Evolutionary conservation across 2,113 vertebrate genomes (phyloP).

Genomic region (Oxyruncus cristatus): DNA sequence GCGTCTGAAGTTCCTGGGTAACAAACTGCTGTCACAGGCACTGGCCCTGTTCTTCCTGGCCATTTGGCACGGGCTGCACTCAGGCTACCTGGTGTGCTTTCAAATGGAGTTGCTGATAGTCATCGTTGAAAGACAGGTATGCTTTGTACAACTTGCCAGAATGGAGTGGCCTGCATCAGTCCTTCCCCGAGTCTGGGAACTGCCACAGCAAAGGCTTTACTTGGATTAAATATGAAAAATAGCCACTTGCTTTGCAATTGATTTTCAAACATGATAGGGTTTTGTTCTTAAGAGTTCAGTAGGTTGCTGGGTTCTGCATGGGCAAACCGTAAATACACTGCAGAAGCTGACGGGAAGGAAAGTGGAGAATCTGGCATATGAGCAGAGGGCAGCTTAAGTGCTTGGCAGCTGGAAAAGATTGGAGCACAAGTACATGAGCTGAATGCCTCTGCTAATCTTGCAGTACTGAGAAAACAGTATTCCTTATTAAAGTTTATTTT

Average conservation of each 20-base stretch:
- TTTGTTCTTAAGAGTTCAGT: not conserved
- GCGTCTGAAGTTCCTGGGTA: constrained; percentile 91
- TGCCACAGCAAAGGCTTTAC: not conserved
- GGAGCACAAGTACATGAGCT: not conserved
- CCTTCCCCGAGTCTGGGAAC: not conserved
- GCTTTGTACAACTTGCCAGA: not conserved
- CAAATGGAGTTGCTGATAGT: constrained; percentile 96
- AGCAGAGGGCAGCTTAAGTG: not conserved
- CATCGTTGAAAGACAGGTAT: constrained; percentile 89
- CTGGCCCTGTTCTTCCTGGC: constrained; percentile 88
- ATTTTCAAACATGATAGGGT: not conserved
- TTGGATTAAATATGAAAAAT: not conserved
- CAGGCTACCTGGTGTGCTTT: constrained; percentile 95
- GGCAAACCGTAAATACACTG: not conserved
- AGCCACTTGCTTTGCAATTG: not conserved
- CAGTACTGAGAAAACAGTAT: not conserved
- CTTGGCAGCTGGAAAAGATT: not conserved
- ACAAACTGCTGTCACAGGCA: constrained; percentile 88
- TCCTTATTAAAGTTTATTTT: not conserved
- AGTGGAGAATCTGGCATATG: not conserved
- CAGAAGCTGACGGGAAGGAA: not conserved
- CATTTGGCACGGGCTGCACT: constrained; percentile 94
- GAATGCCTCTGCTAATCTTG: not conserved
- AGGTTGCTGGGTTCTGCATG: not conserved
- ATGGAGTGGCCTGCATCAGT: not conserved